Evolutionary conservation across 2,797 vertebrate genomes (phyloP).

Genomic region (Pristis pectinata): DNA sequence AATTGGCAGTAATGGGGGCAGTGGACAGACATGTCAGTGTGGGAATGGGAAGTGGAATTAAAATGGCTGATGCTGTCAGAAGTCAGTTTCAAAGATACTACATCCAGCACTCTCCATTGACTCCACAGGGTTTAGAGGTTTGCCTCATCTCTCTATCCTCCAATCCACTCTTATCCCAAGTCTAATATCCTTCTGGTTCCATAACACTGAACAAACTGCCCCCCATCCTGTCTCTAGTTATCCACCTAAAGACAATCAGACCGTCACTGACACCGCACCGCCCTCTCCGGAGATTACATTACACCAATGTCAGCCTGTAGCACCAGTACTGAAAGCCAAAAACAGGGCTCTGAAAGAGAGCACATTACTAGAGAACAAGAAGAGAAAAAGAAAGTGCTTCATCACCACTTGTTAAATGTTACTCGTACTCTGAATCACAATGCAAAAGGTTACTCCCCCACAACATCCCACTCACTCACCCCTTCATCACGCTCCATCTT

Average conservation of each 20-base stretch:
- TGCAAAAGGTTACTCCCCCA: constrained; percentile 6
- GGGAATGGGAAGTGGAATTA: too few species aligned
- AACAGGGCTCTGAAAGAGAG: background rate
- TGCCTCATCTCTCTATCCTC: background rate
- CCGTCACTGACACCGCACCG: background rate
- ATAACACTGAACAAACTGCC: background rate
- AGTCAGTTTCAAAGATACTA: too few species aligned
- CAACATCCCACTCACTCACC: constrained; percentile 12
- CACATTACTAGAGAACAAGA: background rate
- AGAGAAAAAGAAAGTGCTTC: background rate
- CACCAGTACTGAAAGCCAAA: background rate
- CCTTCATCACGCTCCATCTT: background rate
- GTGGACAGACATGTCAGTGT: too few species aligned
- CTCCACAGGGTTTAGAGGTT: background rate
- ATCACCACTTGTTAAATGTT: background rate
- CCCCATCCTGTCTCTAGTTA: background rate
- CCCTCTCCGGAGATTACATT: background rate
- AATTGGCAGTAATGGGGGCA: too few species aligned
- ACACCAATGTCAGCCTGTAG: background rate
- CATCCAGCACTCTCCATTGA: too few species aligned
- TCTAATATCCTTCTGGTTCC: too few species aligned
- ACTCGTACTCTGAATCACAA: constrained; percentile 22
- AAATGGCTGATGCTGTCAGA: too few species aligned
- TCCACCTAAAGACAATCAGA: background rate
- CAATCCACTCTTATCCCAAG: too few species aligned